Evolutionary conservation across 1,140 invertebrate genomes (phyloP).

Genomic region (Archegozetes longisetosus): DNA sequence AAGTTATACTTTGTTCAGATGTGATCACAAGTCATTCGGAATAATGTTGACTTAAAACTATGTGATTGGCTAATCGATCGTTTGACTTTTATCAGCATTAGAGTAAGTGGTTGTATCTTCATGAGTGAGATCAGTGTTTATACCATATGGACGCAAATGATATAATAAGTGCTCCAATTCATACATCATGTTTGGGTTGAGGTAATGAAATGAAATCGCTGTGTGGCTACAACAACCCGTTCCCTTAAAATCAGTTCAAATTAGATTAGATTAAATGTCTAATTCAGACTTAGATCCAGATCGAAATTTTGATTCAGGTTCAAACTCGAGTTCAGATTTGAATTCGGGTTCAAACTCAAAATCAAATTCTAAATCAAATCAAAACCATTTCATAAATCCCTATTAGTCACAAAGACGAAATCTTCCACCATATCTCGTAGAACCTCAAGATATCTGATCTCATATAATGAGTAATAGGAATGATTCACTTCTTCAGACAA

Average conservation of each 20-base stretch:
- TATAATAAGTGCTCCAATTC: conserved; percentile 90
- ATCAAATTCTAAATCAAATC: conserved; percentile 54
- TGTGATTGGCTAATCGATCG: no score
- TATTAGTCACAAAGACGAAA: conserved; percentile 25
- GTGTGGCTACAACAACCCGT: conserved; percentile 91
- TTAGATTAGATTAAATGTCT: conserved; percentile 24
- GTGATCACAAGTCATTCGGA: no score
- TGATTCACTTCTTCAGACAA: conserved; percentile 80
- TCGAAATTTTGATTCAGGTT: conserved; percentile 16
- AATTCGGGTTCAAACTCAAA: conserved; percentile 91
- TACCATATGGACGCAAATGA: no score
- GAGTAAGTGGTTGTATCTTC: no score
- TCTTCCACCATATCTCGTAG: conserved; percentile 22
- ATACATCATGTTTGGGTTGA: conserved; percentile 83
- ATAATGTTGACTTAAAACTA: no score
- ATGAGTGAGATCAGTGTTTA: no score
- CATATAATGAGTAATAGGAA: conserved; percentile 20
- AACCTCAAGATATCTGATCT: no score
- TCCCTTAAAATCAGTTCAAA: no score
- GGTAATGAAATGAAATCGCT: conserved; percentile 91
- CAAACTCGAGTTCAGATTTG: conserved; percentile 76
- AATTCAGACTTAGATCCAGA: neutral
- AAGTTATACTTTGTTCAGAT: no score
- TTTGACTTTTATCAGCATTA: no score
- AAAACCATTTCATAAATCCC: conserved; percentile 72